phyloP scores from a whole-genome alignment of 2,113 vertebrate genomes.

The Nesoenas mayeri region DNA sequence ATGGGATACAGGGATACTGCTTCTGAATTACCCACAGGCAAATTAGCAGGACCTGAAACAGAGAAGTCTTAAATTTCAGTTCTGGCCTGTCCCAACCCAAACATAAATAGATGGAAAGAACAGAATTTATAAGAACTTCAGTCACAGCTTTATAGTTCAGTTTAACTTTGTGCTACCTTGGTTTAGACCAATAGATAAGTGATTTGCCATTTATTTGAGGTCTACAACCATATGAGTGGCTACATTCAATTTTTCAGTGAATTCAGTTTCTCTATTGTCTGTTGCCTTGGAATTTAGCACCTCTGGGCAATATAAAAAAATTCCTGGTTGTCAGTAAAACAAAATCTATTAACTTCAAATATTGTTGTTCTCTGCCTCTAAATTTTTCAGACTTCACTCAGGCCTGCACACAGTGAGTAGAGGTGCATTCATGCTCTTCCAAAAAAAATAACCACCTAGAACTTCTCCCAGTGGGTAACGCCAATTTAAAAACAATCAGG shows the following conservation, averaged over 20 bases:
- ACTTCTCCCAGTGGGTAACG: not conserved
- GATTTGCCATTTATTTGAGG: not conserved
- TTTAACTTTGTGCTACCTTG: not conserved
- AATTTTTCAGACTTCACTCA: not conserved
- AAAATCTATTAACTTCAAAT: not conserved
- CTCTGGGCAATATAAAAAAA: not conserved
- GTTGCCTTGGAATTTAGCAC: not conserved
- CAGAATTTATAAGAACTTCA: not conserved
- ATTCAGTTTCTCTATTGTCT: not conserved
- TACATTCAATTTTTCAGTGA: not conserved
- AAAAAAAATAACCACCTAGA: constrained; percentile 22
- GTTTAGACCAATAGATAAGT: not conserved
- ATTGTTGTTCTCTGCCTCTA: not conserved
- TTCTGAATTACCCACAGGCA: not conserved
- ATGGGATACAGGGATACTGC: not conserved
- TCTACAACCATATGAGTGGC: not conserved
- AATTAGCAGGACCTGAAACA: not conserved
- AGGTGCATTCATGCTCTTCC: not conserved
- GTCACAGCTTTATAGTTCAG: not conserved
- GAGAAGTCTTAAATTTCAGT: not conserved
- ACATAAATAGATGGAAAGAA: not conserved
- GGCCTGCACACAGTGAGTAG: not conserved
- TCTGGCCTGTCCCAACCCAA: not conserved
- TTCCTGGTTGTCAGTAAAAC: not conserved
- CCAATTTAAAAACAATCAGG: constrained; percentile 35